Evolutionary conservation across 2,797 vertebrate species (phyloP), one percentile per base, ranked within the genome.

Genomic region (Alca torda): DNA sequence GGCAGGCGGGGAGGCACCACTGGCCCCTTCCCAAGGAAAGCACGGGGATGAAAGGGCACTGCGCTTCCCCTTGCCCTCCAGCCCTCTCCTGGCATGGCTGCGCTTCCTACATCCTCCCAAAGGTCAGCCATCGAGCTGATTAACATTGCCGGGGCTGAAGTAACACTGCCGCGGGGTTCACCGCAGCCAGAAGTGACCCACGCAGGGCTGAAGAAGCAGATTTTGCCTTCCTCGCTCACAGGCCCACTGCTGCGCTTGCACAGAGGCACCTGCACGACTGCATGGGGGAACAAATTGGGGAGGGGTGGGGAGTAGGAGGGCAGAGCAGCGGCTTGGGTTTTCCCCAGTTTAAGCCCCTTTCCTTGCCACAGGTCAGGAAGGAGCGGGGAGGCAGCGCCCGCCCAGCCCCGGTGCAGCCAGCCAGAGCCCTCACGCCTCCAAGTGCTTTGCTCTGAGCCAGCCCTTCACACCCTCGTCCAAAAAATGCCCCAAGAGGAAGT

Each of bases 71-170:
- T 54, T 16, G 30, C 17, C 45, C 53, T 82, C 21, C 59, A 75
- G 78, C 57, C 19, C 48, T 82, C 73, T 63, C 19, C 33, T 72
- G 70, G 70, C 79, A 56, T 0, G 0, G 31, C 23, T 0, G 0
- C 5, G 3, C 61, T 84, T 91, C 70, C 65, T 33, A 8, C 70
- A 39, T 21, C 85, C n/a, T 82, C 57, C 63, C 45, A 78, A 75
- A 84, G 70, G 57, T 75, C 88, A 89, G 88, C 39, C 20, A 60
- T 51, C 1, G 28, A 79, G 75, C 19, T 53, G 53, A 76, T 79
- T 18, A 75, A 82, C 37, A 18, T 11, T 21, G 35, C n/a, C 11
- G 2, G 59, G 15, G 59, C 57, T 48, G 48, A 68, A 94, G 31
- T 21, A 50, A 61, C 57, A 25, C 78, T 33, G 56, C 56, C 2